Conservation (phyloP, 2,113 vertebrate genomes). For the Oxyura jamaicensis region DNA sequence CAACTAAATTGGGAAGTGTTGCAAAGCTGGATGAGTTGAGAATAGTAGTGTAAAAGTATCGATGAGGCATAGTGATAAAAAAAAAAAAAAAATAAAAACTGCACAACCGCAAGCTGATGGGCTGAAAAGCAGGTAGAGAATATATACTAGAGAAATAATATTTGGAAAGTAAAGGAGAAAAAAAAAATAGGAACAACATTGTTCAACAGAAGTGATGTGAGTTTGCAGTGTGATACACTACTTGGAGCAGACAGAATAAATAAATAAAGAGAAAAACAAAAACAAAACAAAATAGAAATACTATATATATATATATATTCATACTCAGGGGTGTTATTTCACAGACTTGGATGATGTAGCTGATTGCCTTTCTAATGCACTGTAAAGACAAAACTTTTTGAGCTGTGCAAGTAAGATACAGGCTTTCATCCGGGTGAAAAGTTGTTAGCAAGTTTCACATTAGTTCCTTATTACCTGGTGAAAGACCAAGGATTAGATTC, state of each 20-base stretch:
- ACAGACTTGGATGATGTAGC: neutral
- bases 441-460: neutral
- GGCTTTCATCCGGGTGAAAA: neutral
- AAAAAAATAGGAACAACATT: neutral
- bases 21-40: neutral
- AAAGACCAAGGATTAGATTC: neutral
- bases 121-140: neutral
- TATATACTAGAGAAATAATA: neutral
- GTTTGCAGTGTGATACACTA: neutral
- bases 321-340: neutral
- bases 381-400: neutral
- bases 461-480: neutral
- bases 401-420: neutral
- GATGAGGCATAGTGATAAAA: neutral
- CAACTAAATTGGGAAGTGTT: conserved; percentile 50
- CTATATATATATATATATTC: too few species aligned
- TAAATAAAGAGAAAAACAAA: neutral
- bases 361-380: neutral
- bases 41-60: neutral
- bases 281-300: neutral
- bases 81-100: neutral
- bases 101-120: neutral
- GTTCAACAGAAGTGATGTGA: neutral
- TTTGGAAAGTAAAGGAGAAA: neutral
- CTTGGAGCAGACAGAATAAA: neutral